Percentiles rank a stretch among this genome's conserved stretches.
Conservation (phyloP, 2,113 vertebrate species). For the Heterocephalus glaber region DNA sequence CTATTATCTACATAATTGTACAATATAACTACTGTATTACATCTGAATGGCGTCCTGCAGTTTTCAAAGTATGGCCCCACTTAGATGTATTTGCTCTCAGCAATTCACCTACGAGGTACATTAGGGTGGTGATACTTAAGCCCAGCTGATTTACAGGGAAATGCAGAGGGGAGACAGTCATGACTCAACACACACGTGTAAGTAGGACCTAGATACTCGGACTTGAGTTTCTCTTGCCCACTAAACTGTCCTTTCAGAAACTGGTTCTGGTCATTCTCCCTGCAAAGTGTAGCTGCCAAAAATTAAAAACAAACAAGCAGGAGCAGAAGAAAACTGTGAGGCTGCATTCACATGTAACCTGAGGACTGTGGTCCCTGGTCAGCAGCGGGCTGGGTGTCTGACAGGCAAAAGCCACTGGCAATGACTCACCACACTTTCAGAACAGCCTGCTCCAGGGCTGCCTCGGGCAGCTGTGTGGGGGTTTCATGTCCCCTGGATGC, state of each 20-base stretch:
- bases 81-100: not conserved
- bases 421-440: rapidly evolving
- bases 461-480: not conserved
- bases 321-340: not conserved
- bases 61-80: not conserved
- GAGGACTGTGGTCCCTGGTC: rapidly evolving
- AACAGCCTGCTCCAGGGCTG: rapidly evolving
- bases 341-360: not conserved
- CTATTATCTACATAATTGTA: not conserved
- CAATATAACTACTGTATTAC: not conserved
- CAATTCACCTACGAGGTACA: not conserved
- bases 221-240: not conserved
- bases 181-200: not conserved
- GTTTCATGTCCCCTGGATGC: not conserved
- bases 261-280: not conserved
- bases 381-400: rapidly evolving
- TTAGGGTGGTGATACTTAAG: not conserved
- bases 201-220: not conserved
- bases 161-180: not conserved
- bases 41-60: not conserved
- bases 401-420: not conserved
- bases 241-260: not conserved
- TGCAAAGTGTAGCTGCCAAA: not conserved
- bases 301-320: not conserved
- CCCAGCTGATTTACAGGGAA: not conserved